A percentile compares a stretch with the other conserved stretches of the same genome.
These are phyloP conservation scores for Lathronympha strigana DNA, from an alignment of 2,888 invertebrate species.

Conservation along the genomic window DNA sequence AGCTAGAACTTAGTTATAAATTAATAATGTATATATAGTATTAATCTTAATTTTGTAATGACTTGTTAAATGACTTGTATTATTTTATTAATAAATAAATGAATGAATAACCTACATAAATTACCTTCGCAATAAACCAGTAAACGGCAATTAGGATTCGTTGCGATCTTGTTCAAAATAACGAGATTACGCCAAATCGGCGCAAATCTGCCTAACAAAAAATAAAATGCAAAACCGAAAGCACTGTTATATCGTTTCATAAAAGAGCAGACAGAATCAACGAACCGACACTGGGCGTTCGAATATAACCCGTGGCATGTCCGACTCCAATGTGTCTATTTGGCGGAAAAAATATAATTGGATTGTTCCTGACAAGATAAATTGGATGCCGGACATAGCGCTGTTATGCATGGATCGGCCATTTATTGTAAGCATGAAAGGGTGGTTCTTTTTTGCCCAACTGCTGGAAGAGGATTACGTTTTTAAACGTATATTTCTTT, in stretches of 20 bases:
- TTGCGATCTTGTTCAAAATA: too few species aligned
- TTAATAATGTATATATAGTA: too few species aligned
- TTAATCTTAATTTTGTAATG: too few species aligned
- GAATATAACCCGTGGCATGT: constrained; percentile 61
- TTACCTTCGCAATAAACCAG: too few species aligned
- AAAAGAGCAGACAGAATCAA: constrained; percentile 59
- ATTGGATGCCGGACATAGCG: constrained; percentile 62
- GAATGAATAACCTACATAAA: too few species aligned
- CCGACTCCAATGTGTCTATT: constrained; percentile 59
- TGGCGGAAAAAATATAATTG: constrained; percentile 77
- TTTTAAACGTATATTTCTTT: too few species aligned
- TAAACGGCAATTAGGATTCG: neutral
- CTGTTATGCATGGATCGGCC: constrained; percentile 55
- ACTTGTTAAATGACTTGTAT: too few species aligned
- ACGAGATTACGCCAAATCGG: neutral
- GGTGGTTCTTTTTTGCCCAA: too few species aligned
- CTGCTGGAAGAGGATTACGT: constrained; percentile 8
- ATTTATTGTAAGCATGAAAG: constrained; percentile 60
- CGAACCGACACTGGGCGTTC: constrained; percentile 49
- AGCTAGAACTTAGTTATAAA: too few species aligned
- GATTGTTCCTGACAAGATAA: constrained; percentile 74
- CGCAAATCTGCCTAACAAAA: constrained; percentile 9
- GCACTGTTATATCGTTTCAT: constrained; percentile 47
- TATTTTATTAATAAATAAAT: too few species aligned
- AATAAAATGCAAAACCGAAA: constrained; percentile 41